Percentiles rank a stretch among this genome's conserved stretches.
Evolutionary conservation across 2,113 vertebrate genomes (phyloP).

Genomic region (Illadopsis cleaveri): DNA sequence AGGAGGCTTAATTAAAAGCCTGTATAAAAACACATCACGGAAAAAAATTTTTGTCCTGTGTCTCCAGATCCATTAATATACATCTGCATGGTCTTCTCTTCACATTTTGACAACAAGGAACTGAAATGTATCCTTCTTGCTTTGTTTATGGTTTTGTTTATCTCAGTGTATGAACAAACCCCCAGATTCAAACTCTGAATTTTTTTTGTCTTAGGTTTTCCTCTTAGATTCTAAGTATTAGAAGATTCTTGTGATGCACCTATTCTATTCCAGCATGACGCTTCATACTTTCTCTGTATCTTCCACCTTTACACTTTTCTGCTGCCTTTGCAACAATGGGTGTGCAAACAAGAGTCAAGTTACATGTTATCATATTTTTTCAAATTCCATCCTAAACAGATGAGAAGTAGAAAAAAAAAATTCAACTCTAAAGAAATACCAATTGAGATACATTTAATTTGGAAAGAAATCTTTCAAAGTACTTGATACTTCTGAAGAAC

Average conservation of each 20-base stretch:
- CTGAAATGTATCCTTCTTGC: neutral
- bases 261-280: neutral
- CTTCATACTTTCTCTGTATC: neutral
- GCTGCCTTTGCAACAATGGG: rapidly evolving
- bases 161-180: neutral
- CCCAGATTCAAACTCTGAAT: neutral
- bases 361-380: neutral
- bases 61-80: neutral
- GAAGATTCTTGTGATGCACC: neutral
- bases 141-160: neutral
- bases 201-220: neutral
- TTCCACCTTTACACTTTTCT: neutral
- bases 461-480: neutral
- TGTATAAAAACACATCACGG: neutral
- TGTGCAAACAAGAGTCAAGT: neutral
- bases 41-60: neutral
- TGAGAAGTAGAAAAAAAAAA: neutral
- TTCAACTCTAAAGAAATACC: neutral
- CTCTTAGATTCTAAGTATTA: neutral
- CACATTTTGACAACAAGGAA: neutral
- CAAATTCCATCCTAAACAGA: neutral
- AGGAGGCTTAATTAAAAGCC: neutral
- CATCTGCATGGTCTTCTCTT: neutral
- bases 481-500: neutral
- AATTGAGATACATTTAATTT: neutral